Conservation (phyloP, 2,797 vertebrate species). For the Jordanella pulchra region DNA sequence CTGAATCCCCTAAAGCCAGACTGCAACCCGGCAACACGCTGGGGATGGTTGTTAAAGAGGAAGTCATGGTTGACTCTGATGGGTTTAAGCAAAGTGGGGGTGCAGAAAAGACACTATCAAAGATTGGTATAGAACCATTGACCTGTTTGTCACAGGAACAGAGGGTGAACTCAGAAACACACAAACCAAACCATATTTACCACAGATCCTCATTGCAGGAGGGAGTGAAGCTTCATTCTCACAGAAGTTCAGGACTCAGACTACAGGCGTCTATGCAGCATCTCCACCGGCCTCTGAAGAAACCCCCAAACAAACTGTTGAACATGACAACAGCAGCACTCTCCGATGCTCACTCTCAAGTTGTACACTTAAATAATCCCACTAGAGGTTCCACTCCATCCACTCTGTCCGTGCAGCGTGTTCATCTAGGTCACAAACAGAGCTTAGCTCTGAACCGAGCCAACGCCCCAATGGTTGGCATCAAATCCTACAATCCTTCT, state of each 20-base stretch:
- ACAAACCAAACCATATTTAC: conserved; percentile 51
- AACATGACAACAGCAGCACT: conserved; percentile 28
- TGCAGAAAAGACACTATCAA: conserved; percentile 42
- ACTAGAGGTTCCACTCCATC: conserved; percentile 53
- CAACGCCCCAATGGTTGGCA: conserved; percentile 43
- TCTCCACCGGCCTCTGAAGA: conserved; percentile 62
- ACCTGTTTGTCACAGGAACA: conserved; percentile 46
- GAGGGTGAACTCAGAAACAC: conserved; percentile 29
- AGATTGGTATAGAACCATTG: conserved; percentile 32
- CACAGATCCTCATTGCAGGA: conserved; percentile 54
- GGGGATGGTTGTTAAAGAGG: conserved; percentile 72
- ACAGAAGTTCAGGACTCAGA: conserved; percentile 44
- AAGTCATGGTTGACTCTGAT: conserved; percentile 65
- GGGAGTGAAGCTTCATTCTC: conserved; percentile 54
- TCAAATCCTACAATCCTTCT: conserved; percentile 61
- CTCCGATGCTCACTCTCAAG: conserved; percentile 49
- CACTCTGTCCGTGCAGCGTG: conserved; percentile 50
- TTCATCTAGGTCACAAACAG: conserved; percentile 56
- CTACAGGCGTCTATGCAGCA: conserved; percentile 60
- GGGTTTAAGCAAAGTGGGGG: conserved; percentile 49
- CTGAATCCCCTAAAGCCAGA: conserved; percentile 33
- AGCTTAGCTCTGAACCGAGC: conserved; percentile 35
- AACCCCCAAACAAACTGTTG: conserved; percentile 25
- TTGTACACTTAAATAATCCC: conserved; percentile 37
- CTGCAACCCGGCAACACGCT: conserved; percentile 30